These are phyloP conservation scores for Drosophila sproati DNA, from an alignment of 1,140 invertebrate species.

Conservation along the genomic window DNA sequence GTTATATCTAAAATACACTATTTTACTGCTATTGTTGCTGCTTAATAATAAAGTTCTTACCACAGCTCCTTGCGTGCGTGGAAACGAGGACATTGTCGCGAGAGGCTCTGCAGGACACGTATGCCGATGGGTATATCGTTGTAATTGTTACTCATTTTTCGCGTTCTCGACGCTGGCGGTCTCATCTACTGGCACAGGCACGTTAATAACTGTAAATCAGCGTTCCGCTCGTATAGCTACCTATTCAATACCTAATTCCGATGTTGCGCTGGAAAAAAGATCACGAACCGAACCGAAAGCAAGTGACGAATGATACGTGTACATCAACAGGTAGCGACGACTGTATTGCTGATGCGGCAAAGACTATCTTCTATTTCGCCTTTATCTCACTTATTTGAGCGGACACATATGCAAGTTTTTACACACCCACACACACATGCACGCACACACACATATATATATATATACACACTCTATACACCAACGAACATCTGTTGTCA, in stretches of 20 bases:
- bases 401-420: conserved; percentile 28
- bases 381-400: conserved; percentile 39
- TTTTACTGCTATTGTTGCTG: no score
- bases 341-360: conserved; percentile 26
- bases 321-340: conserved; percentile 68
- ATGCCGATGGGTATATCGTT: conserved; percentile 80
- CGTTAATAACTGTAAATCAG: neutral
- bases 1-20: neutral
- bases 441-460: neutral
- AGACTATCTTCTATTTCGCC: conserved; percentile 13
- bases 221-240: conserved; percentile 12
- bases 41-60: conserved; percentile 38
- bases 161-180: conserved; percentile 60
- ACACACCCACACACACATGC: neutral
- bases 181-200: conserved; percentile 61
- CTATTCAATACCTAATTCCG: conserved; percentile 12
- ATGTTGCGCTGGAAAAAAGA: neutral
- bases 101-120: conserved; percentile 59
- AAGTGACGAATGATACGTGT: conserved; percentile 9
- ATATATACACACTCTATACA: conserved; percentile 17
- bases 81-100: conserved; percentile 66
- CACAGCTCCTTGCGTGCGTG: conserved; percentile 71
- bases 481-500: conserved; percentile 38
- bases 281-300: neutral
- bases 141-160: conserved; percentile 82